Conservation (phyloP, 2,888 invertebrate species). For the Oxyscelio sp. region DNA sequence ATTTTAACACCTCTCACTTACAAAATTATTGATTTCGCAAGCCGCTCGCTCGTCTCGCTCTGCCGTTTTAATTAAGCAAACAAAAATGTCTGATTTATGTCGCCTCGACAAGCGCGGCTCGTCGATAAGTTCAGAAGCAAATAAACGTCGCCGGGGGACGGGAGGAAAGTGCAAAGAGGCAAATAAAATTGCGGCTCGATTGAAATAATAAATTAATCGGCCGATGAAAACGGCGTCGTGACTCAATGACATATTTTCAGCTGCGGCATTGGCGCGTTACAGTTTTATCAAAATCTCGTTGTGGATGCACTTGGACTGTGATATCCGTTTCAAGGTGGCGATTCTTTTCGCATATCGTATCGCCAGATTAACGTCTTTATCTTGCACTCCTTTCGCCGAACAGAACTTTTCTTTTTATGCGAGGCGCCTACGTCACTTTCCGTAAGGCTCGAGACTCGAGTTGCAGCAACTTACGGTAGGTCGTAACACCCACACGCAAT, state of each 20-base stretch:
- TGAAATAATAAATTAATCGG: conserved; percentile 28
- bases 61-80: no score
- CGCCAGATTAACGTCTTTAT: background rate
- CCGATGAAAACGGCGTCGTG: background rate
- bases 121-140: background rate
- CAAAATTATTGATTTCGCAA: no score
- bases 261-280: conserved; percentile 9
- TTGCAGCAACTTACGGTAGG: conserved; percentile 56
- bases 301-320: background rate
- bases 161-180: background rate
- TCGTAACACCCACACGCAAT: conserved; percentile 53
- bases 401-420: conserved; percentile 7
- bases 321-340: background rate
- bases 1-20: no score
- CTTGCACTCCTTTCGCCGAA: conserved; percentile 3
- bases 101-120: background rate
- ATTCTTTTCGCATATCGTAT: background rate
- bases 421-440: conserved; percentile 34
- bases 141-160: background rate
- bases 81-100: background rate
- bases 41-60: no score
- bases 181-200: background rate
- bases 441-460: conserved; percentile 11
- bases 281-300: conserved; percentile 29
- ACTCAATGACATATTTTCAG: conserved; percentile 26